A percentile compares a stretch with the other conserved stretches of the same genome.
Conservation (phyloP, 2,888 invertebrate genomes). For the Hybos culiciformis region DNA sequence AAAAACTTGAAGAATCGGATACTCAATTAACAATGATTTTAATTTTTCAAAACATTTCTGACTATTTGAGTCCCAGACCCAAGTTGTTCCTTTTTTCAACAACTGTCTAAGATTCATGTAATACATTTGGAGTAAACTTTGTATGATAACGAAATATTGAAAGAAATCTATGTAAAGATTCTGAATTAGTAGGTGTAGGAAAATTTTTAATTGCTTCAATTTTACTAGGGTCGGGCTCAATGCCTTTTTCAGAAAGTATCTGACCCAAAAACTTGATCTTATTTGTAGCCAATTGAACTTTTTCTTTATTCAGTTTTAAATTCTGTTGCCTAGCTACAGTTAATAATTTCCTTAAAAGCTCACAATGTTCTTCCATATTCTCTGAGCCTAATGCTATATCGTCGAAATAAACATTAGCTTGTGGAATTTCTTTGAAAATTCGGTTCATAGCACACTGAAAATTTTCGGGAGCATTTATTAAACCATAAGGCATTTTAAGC, state of each 20-base stretch:
- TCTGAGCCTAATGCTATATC: neutral
- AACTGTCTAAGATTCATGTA: no score
- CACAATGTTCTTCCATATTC: neutral
- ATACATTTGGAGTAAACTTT: neutral
- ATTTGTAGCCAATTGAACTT: neutral
- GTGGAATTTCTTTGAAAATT: neutral
- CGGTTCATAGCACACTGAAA: neutral
- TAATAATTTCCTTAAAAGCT: conserved; percentile 7
- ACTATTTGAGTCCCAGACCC: no score
- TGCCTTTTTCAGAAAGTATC: neutral
- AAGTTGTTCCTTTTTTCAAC: no score
- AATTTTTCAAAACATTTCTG: no score
- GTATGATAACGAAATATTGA: neutral
- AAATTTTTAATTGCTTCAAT: neutral
- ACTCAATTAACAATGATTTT: neutral
- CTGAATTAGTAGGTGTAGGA: neutral
- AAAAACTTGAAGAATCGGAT: neutral
- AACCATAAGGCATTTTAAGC: conserved; percentile 7
- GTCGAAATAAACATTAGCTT: neutral
- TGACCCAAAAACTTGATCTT: neutral
- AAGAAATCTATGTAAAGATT: neutral
- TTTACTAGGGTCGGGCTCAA: neutral
- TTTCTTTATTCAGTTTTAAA: neutral
- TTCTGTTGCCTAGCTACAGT: conserved; percentile 5
- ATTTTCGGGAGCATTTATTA: neutral